phyloP scores from a whole-genome alignment of 2,113 vertebrate species.

The Kryptolebias marmoratus region DNA sequence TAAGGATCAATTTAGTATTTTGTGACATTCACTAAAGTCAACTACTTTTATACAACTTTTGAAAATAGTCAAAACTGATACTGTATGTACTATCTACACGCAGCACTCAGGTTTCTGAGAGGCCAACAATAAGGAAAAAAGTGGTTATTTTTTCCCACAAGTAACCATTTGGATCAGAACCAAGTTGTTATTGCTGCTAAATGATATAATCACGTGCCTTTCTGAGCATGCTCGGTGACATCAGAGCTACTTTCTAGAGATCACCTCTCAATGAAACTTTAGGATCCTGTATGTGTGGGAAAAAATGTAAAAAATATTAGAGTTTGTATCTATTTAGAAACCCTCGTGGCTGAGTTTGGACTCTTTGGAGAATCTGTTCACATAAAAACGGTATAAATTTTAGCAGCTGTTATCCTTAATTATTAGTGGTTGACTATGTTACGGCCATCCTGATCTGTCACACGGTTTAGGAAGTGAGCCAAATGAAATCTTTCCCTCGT shows the following conservation, averaged over 20 bases:
- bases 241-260: background rate
- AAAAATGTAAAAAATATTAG: no score
- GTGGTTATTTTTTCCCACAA: no score
- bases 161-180: no score
- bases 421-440: slow-evolving; percentile 23
- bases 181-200: no score
- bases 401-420: slow-evolving; percentile 25
- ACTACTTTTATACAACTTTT: no score
- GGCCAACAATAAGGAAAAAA: no score
- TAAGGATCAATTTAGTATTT: background rate
- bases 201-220: background rate
- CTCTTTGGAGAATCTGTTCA: background rate
- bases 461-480: slow-evolving; percentile 53
- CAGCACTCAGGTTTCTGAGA: no score
- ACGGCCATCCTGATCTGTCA: slow-evolving; percentile 24
- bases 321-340: background rate
- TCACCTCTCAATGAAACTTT: background rate
- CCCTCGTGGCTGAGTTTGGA: slow-evolving; percentile 5
- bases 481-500: slow-evolving; percentile 32
- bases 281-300: no score
- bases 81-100: no score
- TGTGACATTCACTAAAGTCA: background rate
- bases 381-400: slow-evolving; percentile 22
- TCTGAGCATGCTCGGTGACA: slow-evolving; percentile 55
- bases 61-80: no score